A percentile compares a stretch with the other conserved stretches of the same genome.
Conservation (phyloP, 2,888 invertebrate species). For the Aporophyla lueneburgensis region DNA sequence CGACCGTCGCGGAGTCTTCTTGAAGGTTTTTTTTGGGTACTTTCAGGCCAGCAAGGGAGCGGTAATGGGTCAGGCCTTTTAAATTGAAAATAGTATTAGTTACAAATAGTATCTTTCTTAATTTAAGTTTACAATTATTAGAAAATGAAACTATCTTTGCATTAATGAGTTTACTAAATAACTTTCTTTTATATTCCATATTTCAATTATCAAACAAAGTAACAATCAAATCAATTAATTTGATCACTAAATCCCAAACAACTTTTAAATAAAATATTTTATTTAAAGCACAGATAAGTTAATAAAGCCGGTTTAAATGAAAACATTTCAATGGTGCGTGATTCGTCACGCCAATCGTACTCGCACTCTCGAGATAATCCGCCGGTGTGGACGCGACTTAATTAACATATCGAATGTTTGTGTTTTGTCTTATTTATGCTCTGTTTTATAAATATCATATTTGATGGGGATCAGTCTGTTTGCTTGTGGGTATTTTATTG, state of each 20-base stretch:
- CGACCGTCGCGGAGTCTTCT: background rate
- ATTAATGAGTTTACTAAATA: slow-evolving; percentile 4
- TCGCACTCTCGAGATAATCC: slow-evolving; percentile 63
- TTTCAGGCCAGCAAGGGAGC: background rate
- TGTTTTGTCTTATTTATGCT: slow-evolving; percentile 50
- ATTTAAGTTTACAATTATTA: no score
- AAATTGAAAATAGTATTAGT: background rate
- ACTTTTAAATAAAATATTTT: slow-evolving; percentile 41
- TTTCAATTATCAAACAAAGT: slow-evolving; percentile 24
- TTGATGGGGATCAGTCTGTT: slow-evolving; percentile 36
- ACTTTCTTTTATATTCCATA: slow-evolving; percentile 1
- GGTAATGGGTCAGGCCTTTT: background rate
- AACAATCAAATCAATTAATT: slow-evolving; percentile 32
- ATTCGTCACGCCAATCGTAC: slow-evolving; percentile 71
- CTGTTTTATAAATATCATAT: slow-evolving; percentile 48
- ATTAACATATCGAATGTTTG: slow-evolving; percentile 72
- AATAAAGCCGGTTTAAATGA: slow-evolving; percentile 45
- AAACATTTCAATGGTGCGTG: slow-evolving; percentile 52
- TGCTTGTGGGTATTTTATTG: slow-evolving; percentile 24
- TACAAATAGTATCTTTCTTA: background rate
- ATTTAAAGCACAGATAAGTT: slow-evolving; percentile 31
- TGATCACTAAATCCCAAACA: slow-evolving; percentile 26
- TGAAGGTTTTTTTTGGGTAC: background rate
- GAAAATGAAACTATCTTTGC: background rate
- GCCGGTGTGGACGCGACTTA: slow-evolving; percentile 74